Evolutionary conservation across 2,113 vertebrate species (phyloP).

Genomic region (Lethenteron reissneri): DNA sequence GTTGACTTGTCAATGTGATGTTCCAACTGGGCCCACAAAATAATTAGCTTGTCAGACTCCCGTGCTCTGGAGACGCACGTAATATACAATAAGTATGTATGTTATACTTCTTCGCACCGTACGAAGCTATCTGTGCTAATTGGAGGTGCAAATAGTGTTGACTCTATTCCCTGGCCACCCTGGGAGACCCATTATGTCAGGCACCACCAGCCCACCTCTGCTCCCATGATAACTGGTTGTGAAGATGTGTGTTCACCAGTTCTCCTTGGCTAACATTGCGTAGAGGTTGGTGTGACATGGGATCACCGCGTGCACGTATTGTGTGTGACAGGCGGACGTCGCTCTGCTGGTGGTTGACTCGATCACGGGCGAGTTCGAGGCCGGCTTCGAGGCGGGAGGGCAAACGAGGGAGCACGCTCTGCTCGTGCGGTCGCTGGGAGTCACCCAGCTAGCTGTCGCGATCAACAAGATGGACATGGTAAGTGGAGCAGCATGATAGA

Average conservation of each 20-base stretch:
- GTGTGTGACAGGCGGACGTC: slow-evolving; percentile 53
- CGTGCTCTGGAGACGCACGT: not conserved
- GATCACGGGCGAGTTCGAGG: slow-evolving; percentile 87
- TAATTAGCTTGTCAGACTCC: not conserved
- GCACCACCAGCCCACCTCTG: too few relatives aligned
- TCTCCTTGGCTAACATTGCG: too few relatives aligned
- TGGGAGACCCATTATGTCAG: too few relatives aligned
- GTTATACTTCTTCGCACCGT: not conserved
- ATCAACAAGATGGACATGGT: slow-evolving; percentile 99
- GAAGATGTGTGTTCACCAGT: too few relatives aligned
- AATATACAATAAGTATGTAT: not conserved
- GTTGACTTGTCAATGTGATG: not conserved
- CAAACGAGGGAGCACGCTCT: slow-evolving; percentile 89
- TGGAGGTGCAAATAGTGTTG: too few relatives aligned
- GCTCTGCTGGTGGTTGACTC: slow-evolving; percentile 80
- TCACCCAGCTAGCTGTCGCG: slow-evolving; percentile 80
- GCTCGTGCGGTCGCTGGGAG: slow-evolving; percentile 80
- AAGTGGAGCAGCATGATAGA: slow-evolving; percentile 9
- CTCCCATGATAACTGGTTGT: too few relatives aligned
- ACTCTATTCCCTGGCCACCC: too few relatives aligned
- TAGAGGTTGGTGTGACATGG: too few relatives aligned
- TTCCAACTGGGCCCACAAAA: slow-evolving; percentile 1
- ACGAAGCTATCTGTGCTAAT: too few relatives aligned
- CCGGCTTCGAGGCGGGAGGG: slow-evolving; percentile 82
- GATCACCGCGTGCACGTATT: not conserved